These are phyloP conservation scores for Austrofundulus limnaeus DNA, from an alignment of 2,113 vertebrate species.

Conservation along the genomic window DNA sequence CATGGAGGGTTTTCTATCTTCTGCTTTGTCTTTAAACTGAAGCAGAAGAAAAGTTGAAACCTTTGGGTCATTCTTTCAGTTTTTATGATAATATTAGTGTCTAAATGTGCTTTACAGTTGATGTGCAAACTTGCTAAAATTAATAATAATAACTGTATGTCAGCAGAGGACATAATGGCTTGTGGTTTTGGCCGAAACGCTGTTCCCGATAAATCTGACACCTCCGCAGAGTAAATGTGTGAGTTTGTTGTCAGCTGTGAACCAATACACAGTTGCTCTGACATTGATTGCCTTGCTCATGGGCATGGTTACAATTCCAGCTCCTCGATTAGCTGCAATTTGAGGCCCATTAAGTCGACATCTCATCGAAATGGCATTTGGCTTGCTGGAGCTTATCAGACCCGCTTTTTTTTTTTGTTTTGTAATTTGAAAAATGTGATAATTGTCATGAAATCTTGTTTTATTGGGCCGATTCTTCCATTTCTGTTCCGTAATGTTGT, in stretches of 20 bases:
- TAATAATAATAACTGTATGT: conserved; percentile 26
- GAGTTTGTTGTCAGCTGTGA: conserved; percentile 13
- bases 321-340: conserved; percentile 11
- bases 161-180: conserved; percentile 1
- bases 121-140: conserved; percentile 20
- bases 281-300: conserved; percentile 15
- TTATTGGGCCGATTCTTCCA: conserved; percentile 24
- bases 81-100: conserved; percentile 28
- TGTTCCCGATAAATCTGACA: conserved; percentile 33
- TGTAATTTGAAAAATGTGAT: conserved; percentile 22
- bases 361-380: conserved; percentile 11
- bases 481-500: conserved; percentile 27
- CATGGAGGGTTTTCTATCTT: conserved; percentile 26
- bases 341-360: neutral
- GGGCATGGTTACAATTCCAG: conserved; percentile 3
- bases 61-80: conserved; percentile 21
- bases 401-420: conserved; percentile 18
- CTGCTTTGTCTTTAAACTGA: conserved; percentile 16
- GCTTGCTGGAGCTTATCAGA: conserved; percentile 10
- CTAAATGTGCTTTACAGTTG: conserved; percentile 28
- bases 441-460: conserved; percentile 23
- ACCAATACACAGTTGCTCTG: conserved; percentile 9
- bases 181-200: conserved; percentile 16
- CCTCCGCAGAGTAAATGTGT: conserved; percentile 14
- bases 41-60: conserved; percentile 17